phyloP scores from a whole-genome alignment of 2,797 vertebrate species.

The Phrynocephalus vlangalii region DNA sequence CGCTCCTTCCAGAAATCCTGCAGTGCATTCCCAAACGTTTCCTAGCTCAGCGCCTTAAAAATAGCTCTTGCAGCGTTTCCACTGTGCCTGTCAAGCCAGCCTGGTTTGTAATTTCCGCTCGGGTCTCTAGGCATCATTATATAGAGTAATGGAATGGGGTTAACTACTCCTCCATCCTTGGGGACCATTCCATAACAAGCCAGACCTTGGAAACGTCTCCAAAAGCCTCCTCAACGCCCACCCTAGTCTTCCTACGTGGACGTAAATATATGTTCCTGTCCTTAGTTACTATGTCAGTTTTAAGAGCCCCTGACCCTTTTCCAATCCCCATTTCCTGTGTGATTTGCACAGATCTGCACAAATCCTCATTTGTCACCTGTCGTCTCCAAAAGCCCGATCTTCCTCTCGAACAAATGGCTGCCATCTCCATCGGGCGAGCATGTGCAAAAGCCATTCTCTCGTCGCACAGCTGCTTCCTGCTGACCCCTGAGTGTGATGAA shows the following conservation, averaged over 20 bases:
- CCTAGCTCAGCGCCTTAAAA: constrained; percentile 18
- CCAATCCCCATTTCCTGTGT: constrained; percentile 31
- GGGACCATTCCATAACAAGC: constrained; percentile 27
- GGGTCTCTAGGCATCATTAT: constrained; percentile 17
- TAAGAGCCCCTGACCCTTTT: constrained; percentile 27
- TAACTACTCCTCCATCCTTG: constrained; percentile 29
- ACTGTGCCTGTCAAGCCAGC: constrained; percentile 18
- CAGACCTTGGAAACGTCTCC: constrained; percentile 30
- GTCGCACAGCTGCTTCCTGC: neutral
- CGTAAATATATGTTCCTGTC: constrained; percentile 18
- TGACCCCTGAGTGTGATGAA: neutral
- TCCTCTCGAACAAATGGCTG: constrained; percentile 26
- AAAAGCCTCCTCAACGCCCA: neutral
- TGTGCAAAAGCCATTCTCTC: constrained; percentile 37
- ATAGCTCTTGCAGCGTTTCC: constrained; percentile 28
- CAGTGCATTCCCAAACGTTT: neutral
- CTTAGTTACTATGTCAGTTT: constrained; percentile 35
- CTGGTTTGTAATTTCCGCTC: constrained; percentile 41
- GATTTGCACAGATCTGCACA: constrained; percentile 30
- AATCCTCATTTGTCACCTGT: constrained; percentile 29
- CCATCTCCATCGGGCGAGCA: constrained; percentile 3
- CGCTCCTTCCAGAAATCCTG: constrained; percentile 8
- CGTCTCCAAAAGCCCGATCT: constrained; percentile 16
- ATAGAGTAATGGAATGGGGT: constrained; percentile 34
- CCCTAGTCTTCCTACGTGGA: neutral